Evolutionary conservation across 2,113 vertebrate genomes (phyloP), one percentile per base, ranked within the genome.

Genomic region (Sylvietta virens): DNA sequence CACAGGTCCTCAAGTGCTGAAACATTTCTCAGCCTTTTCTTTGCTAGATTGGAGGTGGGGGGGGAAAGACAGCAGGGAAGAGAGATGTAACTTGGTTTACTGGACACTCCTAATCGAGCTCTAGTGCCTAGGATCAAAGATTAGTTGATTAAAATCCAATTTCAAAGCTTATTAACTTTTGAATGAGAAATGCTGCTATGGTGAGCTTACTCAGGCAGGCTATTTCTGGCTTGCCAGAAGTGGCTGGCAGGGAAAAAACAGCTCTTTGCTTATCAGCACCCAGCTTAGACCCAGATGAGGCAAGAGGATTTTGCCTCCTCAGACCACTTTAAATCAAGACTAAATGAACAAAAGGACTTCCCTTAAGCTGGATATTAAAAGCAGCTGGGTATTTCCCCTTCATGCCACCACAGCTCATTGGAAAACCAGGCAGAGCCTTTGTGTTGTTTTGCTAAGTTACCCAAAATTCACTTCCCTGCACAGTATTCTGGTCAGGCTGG

Each of bases 111-210:
- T 86, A 94, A 95, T 45, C 11, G 7, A 95, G 93, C 86, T 94
- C 80, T 70, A 90, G 88, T 60, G 91, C 65, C 74, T 57, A 88
- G 79, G 81, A 95, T 96, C 95, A 95, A 96, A 96, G 87, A 97
- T 83, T 87, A 92, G 81, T 92, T 97, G 94, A 97, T 97, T 97
- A 97, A 97, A 97, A 97, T 96, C 96, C 93, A 97, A 97, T 97
- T 97, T 97, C 92, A 96, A 94, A 97, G 95, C 92, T 97, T 97
- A 97, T 97, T 97, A 97, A 95, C 96, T 97, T 96, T 92, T 94
- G 92, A 96, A 97, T 97, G 94, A 97, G 93, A 97, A 97, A 95
- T 79, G 79, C 82, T 11, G n/a, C 94, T 91, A 84, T 88, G 94
- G 90, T 53, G 78, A 90, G 92, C 91, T 90, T 90, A 90, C 86